Conservation (phyloP, 2,797 vertebrate species). For the Melopsittacus undulatus region DNA sequence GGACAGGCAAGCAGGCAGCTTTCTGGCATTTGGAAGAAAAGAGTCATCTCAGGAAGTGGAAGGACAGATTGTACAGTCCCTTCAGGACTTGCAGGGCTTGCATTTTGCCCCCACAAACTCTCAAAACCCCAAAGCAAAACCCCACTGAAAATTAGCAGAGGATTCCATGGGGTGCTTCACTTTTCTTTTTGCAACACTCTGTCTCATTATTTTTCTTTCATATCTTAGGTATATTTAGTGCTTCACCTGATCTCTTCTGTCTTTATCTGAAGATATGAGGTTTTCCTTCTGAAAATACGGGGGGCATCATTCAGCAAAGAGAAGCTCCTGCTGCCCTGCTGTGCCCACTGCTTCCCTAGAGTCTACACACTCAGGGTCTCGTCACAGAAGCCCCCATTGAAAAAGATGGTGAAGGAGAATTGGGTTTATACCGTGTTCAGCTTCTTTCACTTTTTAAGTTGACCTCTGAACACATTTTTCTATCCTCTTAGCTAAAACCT, state of each 20-base stretch:
- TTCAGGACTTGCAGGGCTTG: not conserved
- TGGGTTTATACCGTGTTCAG: not conserved
- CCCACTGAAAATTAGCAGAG: not conserved
- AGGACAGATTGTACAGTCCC: not conserved
- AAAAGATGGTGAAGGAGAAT: not conserved
- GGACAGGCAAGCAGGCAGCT: not conserved
- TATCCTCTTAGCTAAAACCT: not conserved
- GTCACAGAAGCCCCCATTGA: not conserved
- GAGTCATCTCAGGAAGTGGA: not conserved
- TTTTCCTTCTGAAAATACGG: not conserved
- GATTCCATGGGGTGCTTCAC: fast-evolving
- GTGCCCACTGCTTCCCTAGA: not conserved
- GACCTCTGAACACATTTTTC: not conserved
- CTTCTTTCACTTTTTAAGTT: not conserved
- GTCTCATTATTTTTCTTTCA: not conserved
- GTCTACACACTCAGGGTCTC: not conserved
- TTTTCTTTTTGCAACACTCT: not conserved
- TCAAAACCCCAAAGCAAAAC: not conserved
- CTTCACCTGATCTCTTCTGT: not conserved
- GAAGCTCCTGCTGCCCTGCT: not conserved
- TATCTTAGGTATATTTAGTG: not conserved
- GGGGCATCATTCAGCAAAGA: not conserved
- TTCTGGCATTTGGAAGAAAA: not conserved
- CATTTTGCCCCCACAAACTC: not conserved
- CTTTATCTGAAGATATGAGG: not conserved